phyloP scores from a whole-genome alignment of 23 tunicate genomes.

The Trididemnum nubilum region DNA sequence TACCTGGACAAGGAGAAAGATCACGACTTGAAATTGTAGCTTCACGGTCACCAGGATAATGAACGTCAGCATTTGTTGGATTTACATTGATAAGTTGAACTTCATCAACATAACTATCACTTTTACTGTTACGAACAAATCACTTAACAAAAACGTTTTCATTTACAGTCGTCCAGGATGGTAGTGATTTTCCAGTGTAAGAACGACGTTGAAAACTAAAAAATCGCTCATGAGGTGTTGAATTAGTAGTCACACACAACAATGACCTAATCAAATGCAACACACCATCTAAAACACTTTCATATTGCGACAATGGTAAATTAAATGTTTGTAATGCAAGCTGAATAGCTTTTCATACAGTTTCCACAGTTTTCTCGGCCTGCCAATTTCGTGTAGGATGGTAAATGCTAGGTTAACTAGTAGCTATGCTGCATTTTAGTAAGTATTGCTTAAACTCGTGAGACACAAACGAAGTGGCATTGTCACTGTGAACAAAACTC shows the following conservation, averaged over 20 bases:
- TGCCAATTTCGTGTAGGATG: neutral
- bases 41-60: neutral
- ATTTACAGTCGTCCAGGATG: no score
- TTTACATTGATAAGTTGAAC: no score
- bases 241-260: no score
- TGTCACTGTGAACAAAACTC: no score
- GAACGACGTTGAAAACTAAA: neutral
- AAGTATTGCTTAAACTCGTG: no score
- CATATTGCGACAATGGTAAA: neutral
- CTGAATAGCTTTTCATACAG: no score
- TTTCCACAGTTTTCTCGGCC: neutral
- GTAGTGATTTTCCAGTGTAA: no score
- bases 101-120: neutral
- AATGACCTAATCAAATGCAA: neutral
- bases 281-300: neutral
- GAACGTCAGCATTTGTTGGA: neutral
- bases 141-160: no score
- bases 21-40: neutral
- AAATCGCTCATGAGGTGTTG: neutral
- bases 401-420: neutral
- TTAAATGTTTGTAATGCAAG: no score
- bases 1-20: neutral
- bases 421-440: neutral
- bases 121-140: no score
- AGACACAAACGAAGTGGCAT: no score